Evolutionary conservation across 2,888 invertebrate species (phyloP).

Genomic region (Leptinotarsa tumamoca): DNA sequence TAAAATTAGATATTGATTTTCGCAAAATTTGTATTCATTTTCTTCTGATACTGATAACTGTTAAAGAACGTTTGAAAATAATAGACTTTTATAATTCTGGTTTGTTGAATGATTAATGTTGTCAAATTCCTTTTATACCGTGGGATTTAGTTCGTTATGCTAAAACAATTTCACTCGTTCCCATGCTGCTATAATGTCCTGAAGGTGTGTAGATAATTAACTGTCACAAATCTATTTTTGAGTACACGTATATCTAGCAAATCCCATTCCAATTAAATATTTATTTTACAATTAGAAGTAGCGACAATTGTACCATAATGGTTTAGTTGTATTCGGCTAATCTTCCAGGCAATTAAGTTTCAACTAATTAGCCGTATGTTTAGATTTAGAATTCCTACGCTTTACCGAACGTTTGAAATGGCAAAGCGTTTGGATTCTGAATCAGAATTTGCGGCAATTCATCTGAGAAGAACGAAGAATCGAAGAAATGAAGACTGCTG

Average conservation of each 20-base stretch:
- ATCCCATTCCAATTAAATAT: conserved; percentile 33
- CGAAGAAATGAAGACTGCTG: background rate
- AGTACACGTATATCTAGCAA: conserved; percentile 15
- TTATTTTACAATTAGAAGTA: conserved; percentile 39
- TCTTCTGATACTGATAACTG: too few species aligned
- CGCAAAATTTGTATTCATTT: too few species aligned
- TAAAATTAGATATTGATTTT: too few species aligned
- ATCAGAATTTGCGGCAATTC: conserved; percentile 72
- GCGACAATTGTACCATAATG: conserved; percentile 35
- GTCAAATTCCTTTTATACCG: too few species aligned
- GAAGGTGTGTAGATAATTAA: background rate
- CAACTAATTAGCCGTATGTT: conserved; percentile 63
- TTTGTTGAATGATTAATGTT: too few species aligned
- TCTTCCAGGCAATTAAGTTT: conserved; percentile 38
- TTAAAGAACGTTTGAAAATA: too few species aligned
- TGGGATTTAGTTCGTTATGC: too few species aligned
- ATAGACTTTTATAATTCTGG: too few species aligned
- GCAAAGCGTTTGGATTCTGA: conserved; percentile 98
- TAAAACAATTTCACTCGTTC: background rate
- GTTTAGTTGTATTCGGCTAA: conserved; percentile 40
- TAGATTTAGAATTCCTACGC: conserved; percentile 96
- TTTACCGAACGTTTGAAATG: conserved; percentile 83
- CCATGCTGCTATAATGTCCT: background rate
- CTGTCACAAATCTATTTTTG: conserved; percentile 28
- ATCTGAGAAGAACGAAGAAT: conserved; percentile 23